These are phyloP conservation scores for Chaetodon trifasciatus DNA, from an alignment of 2,797 vertebrate species.

Conservation along the genomic window DNA sequence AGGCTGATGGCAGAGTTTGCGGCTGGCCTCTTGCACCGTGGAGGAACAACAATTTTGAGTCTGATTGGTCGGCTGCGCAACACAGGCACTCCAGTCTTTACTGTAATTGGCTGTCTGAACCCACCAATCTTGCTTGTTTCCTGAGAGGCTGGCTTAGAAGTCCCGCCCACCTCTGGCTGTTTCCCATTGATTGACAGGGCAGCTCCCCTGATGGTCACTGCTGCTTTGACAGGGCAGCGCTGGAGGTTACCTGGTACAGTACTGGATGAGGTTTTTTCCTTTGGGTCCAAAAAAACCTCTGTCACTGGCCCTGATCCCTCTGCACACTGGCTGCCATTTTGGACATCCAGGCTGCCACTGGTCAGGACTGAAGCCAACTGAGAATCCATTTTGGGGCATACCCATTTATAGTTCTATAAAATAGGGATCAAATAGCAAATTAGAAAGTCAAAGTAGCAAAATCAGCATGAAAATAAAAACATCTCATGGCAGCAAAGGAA, in stretches of 20 bases:
- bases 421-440: conserved; percentile 25
- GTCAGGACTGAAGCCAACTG: conserved; percentile 85
- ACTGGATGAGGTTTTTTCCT: conserved; percentile 65
- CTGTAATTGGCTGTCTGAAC: conserved; percentile 79
- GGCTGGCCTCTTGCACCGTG: conserved; percentile 76
- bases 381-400: conserved; percentile 86
- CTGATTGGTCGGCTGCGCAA: conserved; percentile 77
- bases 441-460: conserved; percentile 11
- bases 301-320: conserved; percentile 70
- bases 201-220: conserved; percentile 67
- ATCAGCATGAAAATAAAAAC: background rate
- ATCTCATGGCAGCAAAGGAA: background rate
- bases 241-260: conserved; percentile 78
- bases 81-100: conserved; percentile 76
- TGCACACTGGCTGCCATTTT: conserved; percentile 80
- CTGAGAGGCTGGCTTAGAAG: conserved; percentile 73
- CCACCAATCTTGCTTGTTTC: conserved; percentile 70
- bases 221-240: conserved; percentile 72
- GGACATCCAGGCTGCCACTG: conserved; percentile 80
- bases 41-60: conserved; percentile 79
- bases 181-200: conserved; percentile 80
- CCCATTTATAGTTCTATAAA: conserved; percentile 74
- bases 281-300: conserved; percentile 64
- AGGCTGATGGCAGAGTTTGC: conserved; percentile 67
- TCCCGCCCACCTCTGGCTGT: conserved; percentile 78